Base-by-base conservation (phyloP, 2,888 invertebrate genomes). In the Carterocephalus palaemon region DNA sequence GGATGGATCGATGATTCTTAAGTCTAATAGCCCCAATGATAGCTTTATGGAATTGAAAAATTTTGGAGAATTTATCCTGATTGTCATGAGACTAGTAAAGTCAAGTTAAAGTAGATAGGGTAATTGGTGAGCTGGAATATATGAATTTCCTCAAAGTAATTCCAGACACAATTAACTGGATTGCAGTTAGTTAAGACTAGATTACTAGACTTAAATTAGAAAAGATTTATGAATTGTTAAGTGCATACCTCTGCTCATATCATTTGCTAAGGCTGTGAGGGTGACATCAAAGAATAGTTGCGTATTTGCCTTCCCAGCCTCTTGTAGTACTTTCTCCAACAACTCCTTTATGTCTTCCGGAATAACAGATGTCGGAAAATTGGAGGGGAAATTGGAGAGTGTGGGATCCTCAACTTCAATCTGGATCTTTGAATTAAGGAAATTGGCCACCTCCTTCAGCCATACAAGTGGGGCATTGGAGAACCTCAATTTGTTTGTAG, bases 251-350 rank as follows among this genome's bases (percentile, higher is more conserved):
- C 91, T 92, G 34, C 90, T 90, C 88, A 94, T 89, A 59, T 93
- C 93, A 59, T 90, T 91, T 3, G 92, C 91, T 84, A 94, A 88
- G 8, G 91, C 88, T 4, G 91, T 90, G 9, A 94, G 76, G 20
- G 91, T 89, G 16, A 90, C 90, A 69, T 93, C 92, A 60, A 90
- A 93, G 71, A 93, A 94, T 53, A 92, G 72, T 60, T 91, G 91
- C 3, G 88, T 71, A 54, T 91, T 92, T 3, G 88, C 81, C 51
- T 88, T 88, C 0, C 92, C 92, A 4, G 91, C 89, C 39, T 89
- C 89, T 26, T 88, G 82, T 1, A 93, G 59, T 0, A 89, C 80
- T 57, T 67, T 80, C 37, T 88, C 81, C 38, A 90, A 61, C 24
- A 67, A 64, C 7, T 61, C 68, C 42, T 75, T 81, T 12, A 90